Conservation (phyloP, 23 tunicate genomes). For the Styela clava region DNA sequence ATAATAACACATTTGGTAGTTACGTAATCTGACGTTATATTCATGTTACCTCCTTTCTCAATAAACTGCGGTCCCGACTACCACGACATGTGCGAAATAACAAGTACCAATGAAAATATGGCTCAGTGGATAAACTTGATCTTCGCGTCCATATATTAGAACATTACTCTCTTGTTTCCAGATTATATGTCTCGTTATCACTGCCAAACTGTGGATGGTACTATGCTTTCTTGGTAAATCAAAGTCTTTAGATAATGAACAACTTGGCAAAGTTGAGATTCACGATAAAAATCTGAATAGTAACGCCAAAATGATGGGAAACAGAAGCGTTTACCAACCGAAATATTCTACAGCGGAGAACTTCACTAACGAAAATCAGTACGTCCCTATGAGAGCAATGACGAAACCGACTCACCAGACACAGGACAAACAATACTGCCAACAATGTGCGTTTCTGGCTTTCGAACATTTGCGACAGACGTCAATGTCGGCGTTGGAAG, state of each 20-base stretch:
- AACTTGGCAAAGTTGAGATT: background rate
- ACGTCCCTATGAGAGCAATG: background rate
- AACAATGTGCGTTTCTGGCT: background rate
- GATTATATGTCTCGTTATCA: constrained; percentile 15
- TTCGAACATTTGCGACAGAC: background rate
- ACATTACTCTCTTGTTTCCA: background rate
- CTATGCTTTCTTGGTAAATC: background rate
- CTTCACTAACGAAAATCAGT: too few species aligned
- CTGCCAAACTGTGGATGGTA: constrained; percentile 24
- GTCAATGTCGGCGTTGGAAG: background rate
- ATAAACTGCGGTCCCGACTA: too few species aligned
- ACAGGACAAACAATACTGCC: background rate
- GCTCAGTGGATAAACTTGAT: too few species aligned
- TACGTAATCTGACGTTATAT: too few species aligned
- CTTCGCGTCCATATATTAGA: too few species aligned
- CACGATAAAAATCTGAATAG: background rate
- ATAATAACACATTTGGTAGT: too few species aligned
- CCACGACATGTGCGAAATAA: too few species aligned
- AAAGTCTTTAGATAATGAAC: background rate
- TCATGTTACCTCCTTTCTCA: too few species aligned
- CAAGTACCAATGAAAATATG: too few species aligned
- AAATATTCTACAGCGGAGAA: background rate
- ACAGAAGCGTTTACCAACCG: background rate
- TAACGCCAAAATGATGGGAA: background rate
- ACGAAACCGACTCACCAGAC: background rate